Conservation (phyloP, 2,888 invertebrate species). For the Tenthredo scrophulariae region DNA sequence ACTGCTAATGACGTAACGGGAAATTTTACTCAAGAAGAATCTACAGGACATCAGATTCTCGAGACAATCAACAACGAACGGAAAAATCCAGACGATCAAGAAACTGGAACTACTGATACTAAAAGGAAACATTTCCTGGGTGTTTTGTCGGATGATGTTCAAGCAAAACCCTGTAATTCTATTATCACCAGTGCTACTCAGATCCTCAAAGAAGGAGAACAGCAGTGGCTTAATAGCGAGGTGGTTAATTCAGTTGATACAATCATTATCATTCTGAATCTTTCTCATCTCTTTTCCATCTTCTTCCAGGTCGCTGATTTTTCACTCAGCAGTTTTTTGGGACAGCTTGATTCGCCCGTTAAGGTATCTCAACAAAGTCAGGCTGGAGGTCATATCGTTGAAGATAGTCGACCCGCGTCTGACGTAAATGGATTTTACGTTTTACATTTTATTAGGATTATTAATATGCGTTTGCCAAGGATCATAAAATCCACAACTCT, state of each 20-base stretch:
- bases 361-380: slow-evolving; percentile 76
- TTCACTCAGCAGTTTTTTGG: slow-evolving; percentile 91
- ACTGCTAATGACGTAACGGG: slow-evolving; percentile 50
- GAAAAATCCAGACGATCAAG: slow-evolving; percentile 28
- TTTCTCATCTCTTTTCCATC: slow-evolving; percentile 40
- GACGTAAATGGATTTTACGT: slow-evolving; percentile 78
- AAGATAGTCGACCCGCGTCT: slow-evolving; percentile 80
- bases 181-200: slow-evolving; percentile 76
- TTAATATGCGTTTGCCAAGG: neutral
- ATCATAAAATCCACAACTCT: neutral
- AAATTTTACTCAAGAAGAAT: slow-evolving; percentile 7
- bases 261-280: neutral
- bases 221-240: slow-evolving; percentile 87
- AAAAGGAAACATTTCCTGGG: slow-evolving; percentile 67
- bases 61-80: slow-evolving; percentile 41
- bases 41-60: slow-evolving; percentile 46
- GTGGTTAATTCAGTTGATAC: slow-evolving; percentile 73
- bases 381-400: slow-evolving; percentile 72
- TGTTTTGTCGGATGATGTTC: slow-evolving; percentile 61
- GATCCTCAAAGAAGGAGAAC: slow-evolving; percentile 80
- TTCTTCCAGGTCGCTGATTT: slow-evolving; percentile 84
- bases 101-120: neutral
- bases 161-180: slow-evolving; percentile 73
- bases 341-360: slow-evolving; percentile 87
- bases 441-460: neutral